A percentile compares a stretch with the other conserved stretches of the same genome.
These are phyloP conservation scores for Ceyx melanurus DNA, from an alignment of 2,113 vertebrate species.

Conservation along the genomic window DNA sequence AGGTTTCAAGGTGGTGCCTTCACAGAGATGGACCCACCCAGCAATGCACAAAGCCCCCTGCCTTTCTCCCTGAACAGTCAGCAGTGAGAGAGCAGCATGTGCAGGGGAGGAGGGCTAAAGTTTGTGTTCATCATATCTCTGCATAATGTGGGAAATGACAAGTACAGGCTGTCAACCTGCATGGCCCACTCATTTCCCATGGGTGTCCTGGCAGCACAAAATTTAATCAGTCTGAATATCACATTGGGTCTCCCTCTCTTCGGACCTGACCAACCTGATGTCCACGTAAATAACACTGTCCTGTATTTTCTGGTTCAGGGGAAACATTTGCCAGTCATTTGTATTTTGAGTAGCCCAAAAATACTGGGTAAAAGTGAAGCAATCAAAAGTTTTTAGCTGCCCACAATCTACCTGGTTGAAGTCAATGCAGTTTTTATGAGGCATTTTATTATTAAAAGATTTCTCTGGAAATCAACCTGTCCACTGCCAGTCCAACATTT, in stretches of 20 bases:
- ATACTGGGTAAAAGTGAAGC: neutral
- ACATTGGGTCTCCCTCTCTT: neutral
- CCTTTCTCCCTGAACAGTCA: neutral
- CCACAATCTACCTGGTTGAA: neutral
- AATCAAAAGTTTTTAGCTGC: neutral
- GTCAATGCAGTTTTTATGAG: neutral
- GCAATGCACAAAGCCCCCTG: neutral
- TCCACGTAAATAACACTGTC: neutral
- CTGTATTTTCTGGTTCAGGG: neutral
- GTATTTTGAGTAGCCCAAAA: neutral
- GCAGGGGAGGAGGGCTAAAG: neutral
- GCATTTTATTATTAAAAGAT: conserved; percentile 6
- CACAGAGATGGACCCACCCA: neutral
- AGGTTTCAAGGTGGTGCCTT: neutral
- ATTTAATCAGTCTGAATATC: neutral
- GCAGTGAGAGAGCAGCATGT: neutral
- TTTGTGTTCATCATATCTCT: neutral
- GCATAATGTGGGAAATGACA: neutral
- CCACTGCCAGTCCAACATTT: neutral
- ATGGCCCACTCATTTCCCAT: neutral
- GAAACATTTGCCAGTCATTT: neutral
- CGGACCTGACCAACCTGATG: neutral
- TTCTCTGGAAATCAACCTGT: neutral
- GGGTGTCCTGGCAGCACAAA: neutral
- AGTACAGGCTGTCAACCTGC: neutral